Conservation (phyloP, 2,888 invertebrate genomes). For the Watsonalla cultraria region DNA sequence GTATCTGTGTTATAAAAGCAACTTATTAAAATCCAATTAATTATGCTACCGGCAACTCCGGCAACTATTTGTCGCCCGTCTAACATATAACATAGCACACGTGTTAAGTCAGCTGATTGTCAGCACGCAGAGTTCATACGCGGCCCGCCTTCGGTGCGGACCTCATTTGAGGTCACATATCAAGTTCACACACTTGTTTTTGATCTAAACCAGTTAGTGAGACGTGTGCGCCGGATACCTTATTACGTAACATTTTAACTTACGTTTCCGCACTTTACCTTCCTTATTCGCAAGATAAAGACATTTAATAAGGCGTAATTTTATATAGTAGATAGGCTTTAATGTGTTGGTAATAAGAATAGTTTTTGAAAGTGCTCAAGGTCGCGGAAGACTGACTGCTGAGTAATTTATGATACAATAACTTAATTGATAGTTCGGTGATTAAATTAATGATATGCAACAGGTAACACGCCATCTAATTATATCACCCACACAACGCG, state of each 20-base stretch:
- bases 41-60: background rate
- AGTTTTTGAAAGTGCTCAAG: slow-evolving; percentile 32
- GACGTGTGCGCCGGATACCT: slow-evolving; percentile 30
- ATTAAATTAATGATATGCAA: slow-evolving; percentile 25
- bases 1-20: no score
- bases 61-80: slow-evolving; percentile 22
- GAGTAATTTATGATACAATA: slow-evolving; percentile 15
- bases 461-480: slow-evolving; percentile 23
- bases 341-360: slow-evolving; percentile 6
- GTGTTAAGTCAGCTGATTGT: slow-evolving; percentile 41
- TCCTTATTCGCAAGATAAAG: slow-evolving; percentile 26
- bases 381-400: slow-evolving; percentile 32
- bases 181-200: slow-evolving; percentile 66
- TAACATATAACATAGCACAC: slow-evolving; percentile 29
- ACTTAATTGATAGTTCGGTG: slow-evolving; percentile 19
- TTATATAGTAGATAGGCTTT: background rate
- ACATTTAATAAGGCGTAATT: slow-evolving; percentile 3
- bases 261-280: slow-evolving; percentile 36
- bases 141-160: slow-evolving; percentile 36
- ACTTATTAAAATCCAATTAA: no score
- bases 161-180: slow-evolving; percentile 63
- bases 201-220: slow-evolving; percentile 46
- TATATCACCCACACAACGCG: slow-evolving; percentile 28
- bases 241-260: slow-evolving; percentile 25
- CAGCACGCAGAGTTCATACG: slow-evolving; percentile 45